Percentiles rank a stretch among this genome's conserved stretches.
These are phyloP conservation scores for Caenorhabditis angaria DNA, from an alignment of 2,888 invertebrate species.

Conservation along the genomic window DNA sequence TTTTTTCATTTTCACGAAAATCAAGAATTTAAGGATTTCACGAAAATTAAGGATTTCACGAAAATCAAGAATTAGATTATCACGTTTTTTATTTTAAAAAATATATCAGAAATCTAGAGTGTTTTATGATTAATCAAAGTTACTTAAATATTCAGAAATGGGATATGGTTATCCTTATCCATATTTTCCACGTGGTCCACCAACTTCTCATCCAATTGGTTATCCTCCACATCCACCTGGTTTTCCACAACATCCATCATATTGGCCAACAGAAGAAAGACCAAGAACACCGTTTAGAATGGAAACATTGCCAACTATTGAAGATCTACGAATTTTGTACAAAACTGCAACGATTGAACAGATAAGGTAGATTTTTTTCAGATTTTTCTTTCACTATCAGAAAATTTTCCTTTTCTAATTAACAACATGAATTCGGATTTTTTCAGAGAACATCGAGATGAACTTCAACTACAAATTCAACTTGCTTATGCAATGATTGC, in stretches of 20 bases:
- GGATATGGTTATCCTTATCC: slow-evolving; percentile 8
- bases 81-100: no score
- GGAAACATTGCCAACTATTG: slow-evolving; percentile 16
- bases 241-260: background rate
- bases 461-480: background rate
- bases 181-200: background rate
- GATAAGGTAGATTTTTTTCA: slow-evolving; percentile 14
- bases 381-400: no score
- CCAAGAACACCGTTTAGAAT: background rate
- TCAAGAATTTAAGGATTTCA: no score
- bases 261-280: background rate
- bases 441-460: background rate
- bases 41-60: no score
- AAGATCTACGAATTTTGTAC: slow-evolving; percentile 10
- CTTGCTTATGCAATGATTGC: background rate
- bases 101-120: no score
- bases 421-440: background rate
- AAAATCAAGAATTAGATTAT: no score
- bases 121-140: no score
- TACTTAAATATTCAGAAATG: no score
- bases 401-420: slow-evolving; percentile 6
- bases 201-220: background rate
- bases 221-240: background rate
- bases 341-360: slow-evolving; percentile 17
- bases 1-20: no score